phyloP scores from a whole-genome alignment of 2,888 invertebrate genomes.

The Mellilla xanthometata region DNA sequence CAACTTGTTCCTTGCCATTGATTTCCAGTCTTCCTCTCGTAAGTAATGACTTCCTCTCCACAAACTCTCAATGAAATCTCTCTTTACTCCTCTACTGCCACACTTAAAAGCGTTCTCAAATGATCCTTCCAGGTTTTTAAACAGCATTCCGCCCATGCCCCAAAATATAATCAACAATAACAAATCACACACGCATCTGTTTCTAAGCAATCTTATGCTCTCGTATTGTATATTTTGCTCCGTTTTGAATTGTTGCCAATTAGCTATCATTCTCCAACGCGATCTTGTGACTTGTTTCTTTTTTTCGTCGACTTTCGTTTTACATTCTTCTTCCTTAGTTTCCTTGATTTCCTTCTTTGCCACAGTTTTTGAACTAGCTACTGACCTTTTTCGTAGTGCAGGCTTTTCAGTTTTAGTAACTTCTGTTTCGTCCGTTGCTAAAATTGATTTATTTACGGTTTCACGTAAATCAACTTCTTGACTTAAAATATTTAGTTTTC shows the following conservation, averaged over 20 bases:
- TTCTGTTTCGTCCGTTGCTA: constrained; percentile 43
- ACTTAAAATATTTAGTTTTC: constrained; percentile 69
- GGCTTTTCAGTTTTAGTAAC: constrained; percentile 43
- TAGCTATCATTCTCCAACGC: constrained; percentile 64
- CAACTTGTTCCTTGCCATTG: constrained; percentile 90
- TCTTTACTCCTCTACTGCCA: constrained; percentile 92
- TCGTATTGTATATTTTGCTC: constrained; percentile 82
- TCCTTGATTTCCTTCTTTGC: constrained; percentile 40
- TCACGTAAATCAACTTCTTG: constrained; percentile 62
- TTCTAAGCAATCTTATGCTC: constrained; percentile 80
- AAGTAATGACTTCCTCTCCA: constrained; percentile 92
- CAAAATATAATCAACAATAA: constrained; percentile 88
- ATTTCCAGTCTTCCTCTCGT: constrained; percentile 95
- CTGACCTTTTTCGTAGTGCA: constrained; percentile 57
- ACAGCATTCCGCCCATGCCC: constrained; percentile 90
- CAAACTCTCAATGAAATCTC: constrained; percentile 92
- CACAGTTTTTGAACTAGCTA: constrained; percentile 40
- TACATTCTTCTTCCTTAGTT: constrained; percentile 43
- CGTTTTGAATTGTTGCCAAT: constrained; percentile 83
- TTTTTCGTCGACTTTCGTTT: constrained; percentile 44
- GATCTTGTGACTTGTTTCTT: constrained; percentile 54
- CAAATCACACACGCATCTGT: constrained; percentile 86
- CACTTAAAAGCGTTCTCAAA: constrained; percentile 94
- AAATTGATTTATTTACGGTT: constrained; percentile 48
- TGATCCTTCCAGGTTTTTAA: constrained; percentile 91